Base-by-base conservation (phyloP, 2,113 vertebrate species). In the Antechinus flavipes region DNA sequence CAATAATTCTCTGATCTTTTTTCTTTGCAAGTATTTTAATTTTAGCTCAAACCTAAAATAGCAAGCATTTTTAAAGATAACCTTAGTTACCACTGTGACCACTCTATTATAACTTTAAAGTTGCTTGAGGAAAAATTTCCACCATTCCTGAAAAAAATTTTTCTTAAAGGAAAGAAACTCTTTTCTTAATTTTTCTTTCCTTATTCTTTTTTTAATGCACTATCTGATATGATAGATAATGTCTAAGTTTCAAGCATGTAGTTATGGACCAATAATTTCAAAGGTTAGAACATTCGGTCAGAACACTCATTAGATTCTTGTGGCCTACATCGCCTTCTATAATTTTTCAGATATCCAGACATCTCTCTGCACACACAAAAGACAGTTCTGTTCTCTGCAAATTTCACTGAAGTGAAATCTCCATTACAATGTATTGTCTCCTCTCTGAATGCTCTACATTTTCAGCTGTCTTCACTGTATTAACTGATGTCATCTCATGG, bases 391-490 rank as follows among this genome's bases (percentile, higher is more conserved):
- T 56, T 97, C 96, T 95, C 92, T 96, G 89, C 91, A 96, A 94
- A 98, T 52, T 52, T 52, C 55, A 96, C 24, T 91, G 96, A 98
- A 93, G 0, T 0, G 92, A 98, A 98, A 98, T 98, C 97, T 98
- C 98, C 97, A 98, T 98, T 98, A 98, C 95, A 97, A 98, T 98
- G 90, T 96, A 84, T 96, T 90, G 95, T 96, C 97, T 97, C 94
- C 93, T 54, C 50, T 9, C 53, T 95, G 97, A 98, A 97, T 96
- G 89, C 94, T 95, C 94, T 94, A 91, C 97, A 93, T 95, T 97
- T 97, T 93, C 95, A 96, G 95, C 96, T 98, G 97, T 97, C 98
- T 98, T 96, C 90, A 30, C 89, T 93, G 30, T 96, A 97, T 97
- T 98, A 98, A 96, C 96, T 94, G 93, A 95, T 97, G 96, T 97